Base-by-base conservation (phyloP, 1,140 invertebrate genomes). In the Polyergus mexicanus region DNA sequence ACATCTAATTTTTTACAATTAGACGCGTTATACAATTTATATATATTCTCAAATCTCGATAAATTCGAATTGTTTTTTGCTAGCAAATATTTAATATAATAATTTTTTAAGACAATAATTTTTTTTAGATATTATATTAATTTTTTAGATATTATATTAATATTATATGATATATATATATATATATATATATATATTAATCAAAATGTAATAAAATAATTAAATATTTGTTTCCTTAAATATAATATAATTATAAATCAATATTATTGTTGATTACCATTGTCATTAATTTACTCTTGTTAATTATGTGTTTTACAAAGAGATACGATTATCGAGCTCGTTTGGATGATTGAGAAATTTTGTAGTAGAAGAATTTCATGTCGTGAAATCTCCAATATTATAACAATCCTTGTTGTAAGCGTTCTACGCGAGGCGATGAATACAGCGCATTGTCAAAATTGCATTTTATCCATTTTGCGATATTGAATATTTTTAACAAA, bases 341-440 rank as follows among this genome's bases (percentile, higher is more conserved):
- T 71, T 71, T 71, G 47, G 19, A n/a, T 72, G 56, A 72, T 56
- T 72, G 28, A 51, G 13, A 72, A 72, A 72, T 72, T 54, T 28
- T 28, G 16, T 56, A n/a, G 5, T 19, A 19, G n/a, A 38, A 38
- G 19, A 72, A 56, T 72, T 56, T 13, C n/a, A 22, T n/a, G 10
- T 54, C 10, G 19, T 6, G 28, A 72, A 32, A 56, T 56, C 35
- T 72, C 10, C 69, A 10, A 56, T 35, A 11, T 58, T 56, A 35
- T 38, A 56, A 74, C 3, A 35, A 25, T 22, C 7, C 6, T 38
- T 56, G n/a, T 56, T 35, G 51, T 32, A 74, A 74, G 35, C 25
- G 16, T 74, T 74, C 51, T n/a, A 54, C 6, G 35, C 25, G 28
- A 28, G 28, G 13, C 7, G 22, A 32, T 56, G 32, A 56, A 74